Evolutionary conservation across 2,888 invertebrate species (phyloP), one percentile per base, ranked within the genome.

Genomic region (Sialis lutaria): DNA sequence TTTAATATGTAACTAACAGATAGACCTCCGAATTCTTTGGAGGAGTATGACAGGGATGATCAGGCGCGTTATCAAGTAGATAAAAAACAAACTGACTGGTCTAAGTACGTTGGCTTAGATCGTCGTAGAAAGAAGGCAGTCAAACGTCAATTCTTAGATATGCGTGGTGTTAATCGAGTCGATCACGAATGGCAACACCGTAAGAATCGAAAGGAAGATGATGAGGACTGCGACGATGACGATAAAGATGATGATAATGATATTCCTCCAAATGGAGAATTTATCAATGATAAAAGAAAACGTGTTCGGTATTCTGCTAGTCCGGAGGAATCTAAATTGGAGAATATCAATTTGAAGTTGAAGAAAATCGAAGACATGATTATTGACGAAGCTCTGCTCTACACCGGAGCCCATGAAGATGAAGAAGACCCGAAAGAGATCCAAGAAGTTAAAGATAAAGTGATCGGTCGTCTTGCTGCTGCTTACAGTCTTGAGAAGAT

Each of bases 11-110:
- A 22, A 22, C 22, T 22, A 22, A 22, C 22, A 22, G 22, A 22
- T 22, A 22, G 22, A 22, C 22, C 22, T 4, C 22, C 22, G 22
- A 22, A 22, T 22, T 22, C 22, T 22, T 2, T 22, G 22, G 22
- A 22, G 22, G 22, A 22, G 22, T 22, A 22, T 4, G 22, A 22
- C 22, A 2, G 22, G 22, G 22, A 22, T 22, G 22, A 22, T 22
- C 22, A 2, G 22, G 22, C 22, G 4, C 22, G 22, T 22, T 22
- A 22, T 22, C 22, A 62, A 47, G 57, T 84, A 6, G 77, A 79
- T 51, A 87, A 88, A 64, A 89, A 88, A 61, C 84, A 84, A 1
- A 75, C 89, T 50, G 80, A 88, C 57, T 90, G 88, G 89, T 82
- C 85, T 0, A 79, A 86, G 55, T 88, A 90, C 58, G 88, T 89